These are phyloP conservation scores for Botrylloides violaceus DNA, from an alignment of 23 tunicate genomes.

Conservation along the genomic window DNA sequence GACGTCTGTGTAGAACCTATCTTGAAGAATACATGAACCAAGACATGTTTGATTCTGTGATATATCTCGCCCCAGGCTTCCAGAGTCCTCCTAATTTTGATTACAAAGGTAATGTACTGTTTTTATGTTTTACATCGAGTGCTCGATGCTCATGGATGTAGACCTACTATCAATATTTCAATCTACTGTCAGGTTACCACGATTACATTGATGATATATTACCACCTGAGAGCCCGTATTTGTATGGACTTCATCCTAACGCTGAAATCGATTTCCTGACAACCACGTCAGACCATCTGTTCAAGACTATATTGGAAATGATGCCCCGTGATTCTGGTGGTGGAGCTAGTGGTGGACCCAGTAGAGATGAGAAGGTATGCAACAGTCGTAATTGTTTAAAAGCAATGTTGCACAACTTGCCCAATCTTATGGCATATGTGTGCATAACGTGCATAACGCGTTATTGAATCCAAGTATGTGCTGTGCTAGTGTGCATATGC, in stretches of 20 bases:
- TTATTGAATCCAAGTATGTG: no score
- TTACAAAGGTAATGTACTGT: conserved; percentile 44
- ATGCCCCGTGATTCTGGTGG: conserved; percentile 81
- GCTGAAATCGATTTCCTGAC: conserved; percentile 97
- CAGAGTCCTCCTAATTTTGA: conserved; percentile 81
- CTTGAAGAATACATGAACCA: conserved; percentile 93
- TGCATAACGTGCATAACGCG: no score
- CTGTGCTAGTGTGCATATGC: no score
- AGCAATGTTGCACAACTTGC: no score
- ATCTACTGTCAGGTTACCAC: conserved; percentile 63
- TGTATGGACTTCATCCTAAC: conserved; percentile 95
- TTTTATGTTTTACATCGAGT: neutral
- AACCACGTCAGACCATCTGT: conserved; percentile 85
- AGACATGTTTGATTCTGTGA: conserved; percentile 81
- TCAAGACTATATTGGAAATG: conserved; percentile 88
- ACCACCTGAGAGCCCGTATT: conserved; percentile 95
- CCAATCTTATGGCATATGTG: no score
- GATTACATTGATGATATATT: conserved; percentile 86
- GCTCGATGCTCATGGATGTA: neutral
- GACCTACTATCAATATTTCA: neutral
- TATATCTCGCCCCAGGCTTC: conserved; percentile 93
- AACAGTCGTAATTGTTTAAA: no score
- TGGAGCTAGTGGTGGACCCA: conserved; percentile 85
- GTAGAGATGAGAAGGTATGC: conserved; percentile 86
- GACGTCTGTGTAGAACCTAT: conserved; percentile 89